Evolutionary conservation across 2,888 invertebrate genomes (phyloP), one percentile per base, ranked within the genome.

Genomic region (Ariolimax columbianus): DNA sequence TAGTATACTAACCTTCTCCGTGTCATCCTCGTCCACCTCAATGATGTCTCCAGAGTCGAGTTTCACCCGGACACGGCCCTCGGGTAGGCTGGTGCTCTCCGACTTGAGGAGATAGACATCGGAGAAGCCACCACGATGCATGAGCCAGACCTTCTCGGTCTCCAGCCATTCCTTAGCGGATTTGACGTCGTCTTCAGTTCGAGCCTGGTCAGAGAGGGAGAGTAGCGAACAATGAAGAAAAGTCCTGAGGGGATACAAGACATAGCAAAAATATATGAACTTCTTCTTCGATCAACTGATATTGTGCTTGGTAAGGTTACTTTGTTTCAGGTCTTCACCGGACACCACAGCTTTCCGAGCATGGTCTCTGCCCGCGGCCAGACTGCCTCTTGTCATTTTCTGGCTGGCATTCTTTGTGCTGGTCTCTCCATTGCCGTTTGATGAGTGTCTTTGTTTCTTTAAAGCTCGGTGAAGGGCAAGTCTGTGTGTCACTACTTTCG

Each of bases 51-150:
- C 97, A 85, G 96, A 97, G 91, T 97, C 96, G 86, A 98, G 95
- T 82, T 96, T 95, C 82, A 98, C 96, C 87, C 95, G 95, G 80
- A 97, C 95, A 90, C 97, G 96, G 80, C 94, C 94, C 88, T 94
- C 94, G 14, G 93, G 92, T 17, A 91, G 85, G 33, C 92, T 93
- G 80, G 81, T 70, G 33, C 68, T 66, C 11, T 66, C 81, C 14
- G 80, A 77, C 79, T 93, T 92, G 83, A 95, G 91, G 40, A 95
- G 92, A 72, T 92, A 93, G 33, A 96, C 97, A 0, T 96, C 96
- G 1, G 98, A 97, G 94, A 98, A 99, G 23, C 99, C 99, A 26
- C 97, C 97, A 84, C 97, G 96, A 95, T 99, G 98, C 83, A 98
- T 96, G 91, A 99, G 95, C 99, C 99, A 99, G 93, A 98, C 96